These are phyloP conservation scores for Paramormyrops hopkinsi DNA, from an alignment of 2,797 vertebrate species.

Conservation along the genomic window DNA sequence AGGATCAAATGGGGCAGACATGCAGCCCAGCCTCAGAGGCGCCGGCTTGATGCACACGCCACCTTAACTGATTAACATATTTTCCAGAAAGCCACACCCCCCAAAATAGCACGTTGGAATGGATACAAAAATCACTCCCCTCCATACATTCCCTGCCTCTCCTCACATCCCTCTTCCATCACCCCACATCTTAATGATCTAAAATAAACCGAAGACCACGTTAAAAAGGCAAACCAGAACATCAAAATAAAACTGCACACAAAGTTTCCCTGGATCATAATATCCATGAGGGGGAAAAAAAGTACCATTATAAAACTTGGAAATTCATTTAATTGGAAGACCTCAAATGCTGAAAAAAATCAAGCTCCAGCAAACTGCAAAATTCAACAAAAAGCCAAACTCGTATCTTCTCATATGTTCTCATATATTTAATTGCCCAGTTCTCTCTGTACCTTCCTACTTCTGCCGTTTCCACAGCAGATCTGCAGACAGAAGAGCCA, in stretches of 20 bases:
- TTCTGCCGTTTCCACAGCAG: background rate
- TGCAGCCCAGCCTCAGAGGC: background rate
- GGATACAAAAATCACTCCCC: background rate
- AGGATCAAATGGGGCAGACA: background rate
- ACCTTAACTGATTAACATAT: slow-evolving; percentile 9
- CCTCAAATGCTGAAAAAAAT: background rate
- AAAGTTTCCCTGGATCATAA: background rate
- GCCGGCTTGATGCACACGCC: background rate
- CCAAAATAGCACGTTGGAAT: background rate
- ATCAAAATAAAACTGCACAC: background rate
- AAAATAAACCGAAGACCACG: background rate
- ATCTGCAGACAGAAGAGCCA: background rate
- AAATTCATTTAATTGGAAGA: background rate
- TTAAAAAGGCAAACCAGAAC: background rate
- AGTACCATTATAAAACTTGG: background rate
- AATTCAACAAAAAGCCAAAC: background rate
- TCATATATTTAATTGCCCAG: background rate
- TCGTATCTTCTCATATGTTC: background rate
- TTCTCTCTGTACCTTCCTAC: background rate
- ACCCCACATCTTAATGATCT: background rate
- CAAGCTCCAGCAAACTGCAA: background rate
- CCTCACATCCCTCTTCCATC: background rate
- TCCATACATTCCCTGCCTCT: background rate
- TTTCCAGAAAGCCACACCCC: background rate
- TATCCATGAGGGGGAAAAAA: background rate